Conservation (phyloP, 2,113 vertebrate species). For the Oriolus oriolus region DNA sequence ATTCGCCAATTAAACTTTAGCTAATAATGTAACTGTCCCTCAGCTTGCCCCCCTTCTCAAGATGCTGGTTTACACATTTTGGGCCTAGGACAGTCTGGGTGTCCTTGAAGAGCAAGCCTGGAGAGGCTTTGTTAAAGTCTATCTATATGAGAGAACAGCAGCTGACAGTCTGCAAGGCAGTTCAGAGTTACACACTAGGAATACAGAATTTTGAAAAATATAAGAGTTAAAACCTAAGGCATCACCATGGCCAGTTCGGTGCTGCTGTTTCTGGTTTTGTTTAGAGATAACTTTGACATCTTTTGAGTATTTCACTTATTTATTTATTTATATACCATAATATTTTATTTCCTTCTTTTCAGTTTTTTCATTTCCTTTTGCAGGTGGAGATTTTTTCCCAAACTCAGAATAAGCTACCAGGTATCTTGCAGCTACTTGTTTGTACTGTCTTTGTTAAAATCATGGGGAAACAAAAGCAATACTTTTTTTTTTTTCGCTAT, state of each 20-base stretch:
- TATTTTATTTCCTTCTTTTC: not conserved
- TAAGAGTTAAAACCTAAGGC: too few relatives aligned
- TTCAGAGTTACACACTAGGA: too few relatives aligned
- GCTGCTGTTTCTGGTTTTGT: not conserved
- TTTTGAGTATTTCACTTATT: not conserved
- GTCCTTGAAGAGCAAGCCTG: too few relatives aligned
- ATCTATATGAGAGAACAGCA: too few relatives aligned
- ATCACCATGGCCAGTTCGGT: not conserved
- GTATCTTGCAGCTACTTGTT: not conserved
- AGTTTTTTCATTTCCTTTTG: not conserved
- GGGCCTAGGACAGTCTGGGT: too few relatives aligned
- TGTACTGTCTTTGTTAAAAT: not conserved
- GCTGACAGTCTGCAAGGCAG: too few relatives aligned
- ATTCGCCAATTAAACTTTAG: too few relatives aligned
- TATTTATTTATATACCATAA: not conserved
- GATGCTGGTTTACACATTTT: too few relatives aligned
- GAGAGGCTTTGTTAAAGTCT: too few relatives aligned
- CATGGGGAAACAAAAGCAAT: not conserved
- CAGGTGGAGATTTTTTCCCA: not conserved
- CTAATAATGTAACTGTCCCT: too few relatives aligned
- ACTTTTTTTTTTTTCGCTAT: not conserved
- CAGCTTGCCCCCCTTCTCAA: too few relatives aligned
- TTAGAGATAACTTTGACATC: not conserved
- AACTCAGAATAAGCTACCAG: not conserved
- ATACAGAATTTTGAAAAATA: too few relatives aligned